These are phyloP conservation scores for Trachelus stipa DNA, from an alignment of 2,888 invertebrate species.

Conservation along the genomic window DNA sequence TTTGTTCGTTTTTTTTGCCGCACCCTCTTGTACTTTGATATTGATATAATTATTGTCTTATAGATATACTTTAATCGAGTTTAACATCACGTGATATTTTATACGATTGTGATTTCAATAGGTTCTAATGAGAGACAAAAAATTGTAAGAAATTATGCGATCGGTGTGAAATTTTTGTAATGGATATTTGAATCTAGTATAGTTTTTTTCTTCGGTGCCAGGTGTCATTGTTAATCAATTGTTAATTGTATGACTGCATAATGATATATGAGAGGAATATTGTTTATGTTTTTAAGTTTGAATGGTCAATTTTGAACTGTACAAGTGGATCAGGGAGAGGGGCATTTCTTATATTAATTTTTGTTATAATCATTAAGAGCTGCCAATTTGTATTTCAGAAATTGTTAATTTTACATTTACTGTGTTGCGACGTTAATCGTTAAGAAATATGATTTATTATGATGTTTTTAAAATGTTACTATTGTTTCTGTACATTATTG, in stretches of 20 bases:
- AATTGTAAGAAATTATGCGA: not conserved
- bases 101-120: not conserved
- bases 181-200: not conserved
- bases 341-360: not conserved
- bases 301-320: not conserved
- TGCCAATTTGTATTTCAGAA: not conserved
- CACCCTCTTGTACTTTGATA: not conserved
- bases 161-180: not conserved
- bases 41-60: not conserved
- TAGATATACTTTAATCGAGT: not conserved
- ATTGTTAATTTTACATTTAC: not conserved
- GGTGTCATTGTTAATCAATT: not conserved
- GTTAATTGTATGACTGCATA: not conserved
- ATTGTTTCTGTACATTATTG: not conserved
- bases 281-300: not conserved
- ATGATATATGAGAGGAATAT: not conserved
- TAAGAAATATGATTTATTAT: not conserved
- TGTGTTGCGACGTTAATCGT: not conserved
- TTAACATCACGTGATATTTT: not conserved
- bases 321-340: not conserved
- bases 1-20: not conserved
- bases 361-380: not conserved
- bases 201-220: not conserved
- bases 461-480: not conserved
- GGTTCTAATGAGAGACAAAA: not conserved